A percentile compares a stretch with the other conserved stretches of the same genome.
These are phyloP conservation scores for Diplazon laetatorius DNA, from an alignment of 2,888 invertebrate genomes.

Conservation along the genomic window DNA sequence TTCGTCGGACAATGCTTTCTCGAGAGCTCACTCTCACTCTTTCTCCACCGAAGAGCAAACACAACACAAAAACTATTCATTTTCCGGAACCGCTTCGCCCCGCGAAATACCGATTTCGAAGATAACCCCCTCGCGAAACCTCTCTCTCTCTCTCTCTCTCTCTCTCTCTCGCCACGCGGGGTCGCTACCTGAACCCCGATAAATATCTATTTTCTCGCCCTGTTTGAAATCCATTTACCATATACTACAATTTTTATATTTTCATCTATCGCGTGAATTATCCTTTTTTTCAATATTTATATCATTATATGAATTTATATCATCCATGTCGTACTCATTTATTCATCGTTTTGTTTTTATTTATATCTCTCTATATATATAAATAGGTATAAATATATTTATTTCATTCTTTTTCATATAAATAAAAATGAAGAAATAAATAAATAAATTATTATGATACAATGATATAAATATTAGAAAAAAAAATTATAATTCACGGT, in stretches of 20 bases:
- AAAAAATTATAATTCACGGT: no score
- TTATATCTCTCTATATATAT: no score
- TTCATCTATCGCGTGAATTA: background rate
- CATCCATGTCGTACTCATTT: no score
- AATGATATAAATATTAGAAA: no score
- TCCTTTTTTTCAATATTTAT: background rate
- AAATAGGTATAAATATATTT: no score
- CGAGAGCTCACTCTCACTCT: conserved; percentile 49
- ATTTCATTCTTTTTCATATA: no score
- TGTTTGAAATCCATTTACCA: conserved; percentile 11
- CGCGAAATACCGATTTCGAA: conserved; percentile 67
- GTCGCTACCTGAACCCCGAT: conserved; percentile 69
- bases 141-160: no score
- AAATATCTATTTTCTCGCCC: conserved; percentile 65
- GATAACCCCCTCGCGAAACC: conserved; percentile 73
- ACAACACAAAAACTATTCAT: conserved; percentile 76
- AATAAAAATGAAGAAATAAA: no score
- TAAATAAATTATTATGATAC: no score
- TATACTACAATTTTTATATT: background rate
- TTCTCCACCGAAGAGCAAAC: no score
- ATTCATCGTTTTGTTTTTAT: no score
- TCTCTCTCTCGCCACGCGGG: conserved; percentile 61
- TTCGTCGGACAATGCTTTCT: conserved; percentile 71
- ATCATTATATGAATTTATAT: no score
- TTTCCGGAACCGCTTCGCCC: conserved; percentile 67